Evolutionary conservation across 2,113 vertebrate genomes (phyloP).

Genomic region (Chaetops frenatus): DNA sequence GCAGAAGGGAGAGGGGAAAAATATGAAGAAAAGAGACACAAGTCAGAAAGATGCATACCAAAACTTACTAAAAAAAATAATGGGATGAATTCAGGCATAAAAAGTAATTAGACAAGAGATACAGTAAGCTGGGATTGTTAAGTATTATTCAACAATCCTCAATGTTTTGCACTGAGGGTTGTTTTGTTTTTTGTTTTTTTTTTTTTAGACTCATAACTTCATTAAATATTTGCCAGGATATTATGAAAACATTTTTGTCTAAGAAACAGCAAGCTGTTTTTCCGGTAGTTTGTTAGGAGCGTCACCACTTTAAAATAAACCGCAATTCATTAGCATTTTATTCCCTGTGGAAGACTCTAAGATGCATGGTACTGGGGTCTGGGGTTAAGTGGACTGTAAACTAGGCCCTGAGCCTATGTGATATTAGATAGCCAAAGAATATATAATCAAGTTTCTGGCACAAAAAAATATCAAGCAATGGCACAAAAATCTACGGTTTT

Average conservation of each 20-base stretch:
- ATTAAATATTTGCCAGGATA: background rate
- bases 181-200: too few species aligned
- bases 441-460: background rate
- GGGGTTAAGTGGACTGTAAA: background rate
- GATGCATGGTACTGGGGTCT: background rate
- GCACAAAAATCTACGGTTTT: background rate
- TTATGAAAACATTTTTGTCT: background rate
- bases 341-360: background rate
- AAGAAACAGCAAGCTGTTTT: background rate
- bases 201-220: background rate
- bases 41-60: background rate
- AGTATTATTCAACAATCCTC: background rate
- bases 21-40: background rate
- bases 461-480: background rate
- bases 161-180: accelerated
- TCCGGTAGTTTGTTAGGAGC: background rate
- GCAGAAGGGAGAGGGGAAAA: background rate
- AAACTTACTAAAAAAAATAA: background rate
- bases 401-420: background rate
- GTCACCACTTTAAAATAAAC: background rate
- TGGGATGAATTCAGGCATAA: background rate
- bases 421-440: background rate
- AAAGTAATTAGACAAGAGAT: background rate
- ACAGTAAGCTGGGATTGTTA: background rate
- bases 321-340: background rate